Evolutionary conservation across 2,797 vertebrate genomes (phyloP).

Genomic region (Lophotriccus pileatus): DNA sequence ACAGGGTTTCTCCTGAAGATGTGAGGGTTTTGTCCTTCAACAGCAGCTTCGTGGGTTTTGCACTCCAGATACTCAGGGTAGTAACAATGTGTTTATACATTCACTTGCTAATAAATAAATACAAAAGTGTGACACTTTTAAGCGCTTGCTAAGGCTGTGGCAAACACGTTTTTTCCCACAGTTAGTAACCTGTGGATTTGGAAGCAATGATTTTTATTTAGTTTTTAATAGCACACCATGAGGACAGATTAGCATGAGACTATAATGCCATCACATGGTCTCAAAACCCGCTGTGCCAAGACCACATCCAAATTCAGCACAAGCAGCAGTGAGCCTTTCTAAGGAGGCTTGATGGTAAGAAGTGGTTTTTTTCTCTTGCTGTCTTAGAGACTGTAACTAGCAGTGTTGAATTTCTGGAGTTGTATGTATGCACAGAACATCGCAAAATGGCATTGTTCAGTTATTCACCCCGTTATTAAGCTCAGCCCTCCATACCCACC

Average conservation of each 20-base stretch:
- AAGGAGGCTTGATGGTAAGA: background rate
- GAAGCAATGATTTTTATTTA: slow-evolving; percentile 16
- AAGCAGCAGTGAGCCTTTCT: slow-evolving; percentile 18
- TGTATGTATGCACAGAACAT: background rate
- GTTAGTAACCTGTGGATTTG: slow-evolving; percentile 26
- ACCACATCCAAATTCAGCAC: background rate
- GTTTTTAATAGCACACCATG: slow-evolving; percentile 13
- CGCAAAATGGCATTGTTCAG: background rate
- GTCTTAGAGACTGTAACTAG: background rate
- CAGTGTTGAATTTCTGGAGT: background rate
- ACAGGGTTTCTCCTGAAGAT: background rate
- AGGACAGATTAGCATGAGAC: slow-evolving; percentile 23
- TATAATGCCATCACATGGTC: slow-evolving; percentile 37
- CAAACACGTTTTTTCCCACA: background rate
- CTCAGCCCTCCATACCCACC: background rate
- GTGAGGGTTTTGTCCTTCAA: background rate
- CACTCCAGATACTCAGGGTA: background rate
- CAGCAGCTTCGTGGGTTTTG: background rate
- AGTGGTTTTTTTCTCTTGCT: background rate
- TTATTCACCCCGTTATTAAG: background rate
- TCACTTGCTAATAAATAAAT: background rate
- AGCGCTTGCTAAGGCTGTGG: background rate
- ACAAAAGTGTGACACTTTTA: background rate
- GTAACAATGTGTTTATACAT: background rate
- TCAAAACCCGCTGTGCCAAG: slow-evolving; percentile 5